Base-by-base conservation (phyloP, 2,888 invertebrate genomes). In the Pantelozetes paolii region DNA sequence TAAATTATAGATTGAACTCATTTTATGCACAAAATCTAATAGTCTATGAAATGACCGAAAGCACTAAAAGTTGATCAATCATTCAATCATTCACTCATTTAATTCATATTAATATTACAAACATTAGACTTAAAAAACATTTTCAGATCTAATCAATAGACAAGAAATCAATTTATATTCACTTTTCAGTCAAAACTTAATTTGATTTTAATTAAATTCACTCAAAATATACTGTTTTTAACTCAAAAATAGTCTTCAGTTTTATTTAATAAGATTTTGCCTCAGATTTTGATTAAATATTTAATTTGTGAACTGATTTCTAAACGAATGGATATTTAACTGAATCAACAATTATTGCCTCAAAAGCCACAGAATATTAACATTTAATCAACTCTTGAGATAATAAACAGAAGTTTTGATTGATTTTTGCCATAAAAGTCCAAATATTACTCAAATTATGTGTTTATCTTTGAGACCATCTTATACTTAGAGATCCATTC, bases 181-280 rank as follows among this genome's bases (percentile, higher is more conserved):
- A 54, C 1, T 26, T 15, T 54, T 26, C 9, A 15, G 6, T 26
- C 18, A 26, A 50, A 54, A 54, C 11, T 13, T 54, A 54, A 54
- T 54, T 54, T 54, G 26, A 54, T 54, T 54, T 54, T 54, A 54
- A 54, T 54, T 23, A 54, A 54, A 54, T 54, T 54, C 54, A 50
- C n/a, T 50, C 54, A 26, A 54, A 54, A 26, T 20, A 50, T 20
- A 54, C 36, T 36, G 36, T 36, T 36, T 36, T 36, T 8, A n/a
- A n/a, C 9, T 8, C 9, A 9, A 36, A 36, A 36, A 36, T 9
- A 9, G 5, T 36, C 9, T 36, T 36, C 36, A 36, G 36, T 36
- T 36, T 36, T n/a, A n/a, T n/a, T n/a, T n/a, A n/a, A n/a, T n/a
- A n/a, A n/a, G n/a, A n/a, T n/a, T n/a, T n/a, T n/a, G n/a, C 18